A percentile compares a stretch with the other conserved stretches of the same genome.
Evolutionary conservation across 2,113 vertebrate species (phyloP).

Genomic region (Peucedramus taeniatus): DNA sequence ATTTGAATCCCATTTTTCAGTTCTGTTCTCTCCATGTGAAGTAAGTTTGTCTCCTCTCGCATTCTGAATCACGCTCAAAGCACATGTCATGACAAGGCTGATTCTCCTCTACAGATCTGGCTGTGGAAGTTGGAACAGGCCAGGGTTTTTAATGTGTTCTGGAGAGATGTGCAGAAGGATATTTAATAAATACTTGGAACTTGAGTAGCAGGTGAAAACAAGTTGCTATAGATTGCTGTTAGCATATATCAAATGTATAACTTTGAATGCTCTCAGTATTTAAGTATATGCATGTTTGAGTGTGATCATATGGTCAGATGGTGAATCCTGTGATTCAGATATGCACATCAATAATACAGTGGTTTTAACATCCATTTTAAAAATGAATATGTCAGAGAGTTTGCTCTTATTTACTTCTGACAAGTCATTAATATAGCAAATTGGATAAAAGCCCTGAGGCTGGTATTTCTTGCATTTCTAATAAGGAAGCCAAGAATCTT

Average conservation of each 20-base stretch:
- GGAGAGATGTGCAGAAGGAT: neutral
- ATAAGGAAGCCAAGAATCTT: neutral
- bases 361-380: neutral
- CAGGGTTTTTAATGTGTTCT: neutral
- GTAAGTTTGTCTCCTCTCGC: neutral
- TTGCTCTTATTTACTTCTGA: slow-evolving; percentile 46
- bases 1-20: neutral
- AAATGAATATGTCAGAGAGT: neutral
- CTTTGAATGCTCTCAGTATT: neutral
- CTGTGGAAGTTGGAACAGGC: neutral
- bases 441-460: slow-evolving; percentile 39
- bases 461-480: slow-evolving; percentile 14
- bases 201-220: neutral
- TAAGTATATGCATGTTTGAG: neutral
- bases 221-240: neutral
- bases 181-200: neutral
- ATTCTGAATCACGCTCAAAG: neutral
- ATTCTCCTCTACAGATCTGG: neutral
- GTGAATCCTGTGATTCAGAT: neutral
- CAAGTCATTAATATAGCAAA: slow-evolving; percentile 51
- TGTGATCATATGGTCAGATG: neutral
- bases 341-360: neutral
- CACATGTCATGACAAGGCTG: neutral
- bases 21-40: neutral
- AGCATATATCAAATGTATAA: neutral